Evolutionary conservation across 2,797 vertebrate species (phyloP), one percentile per base, ranked within the genome.

Genomic region (Xerus rutilus): DNA sequence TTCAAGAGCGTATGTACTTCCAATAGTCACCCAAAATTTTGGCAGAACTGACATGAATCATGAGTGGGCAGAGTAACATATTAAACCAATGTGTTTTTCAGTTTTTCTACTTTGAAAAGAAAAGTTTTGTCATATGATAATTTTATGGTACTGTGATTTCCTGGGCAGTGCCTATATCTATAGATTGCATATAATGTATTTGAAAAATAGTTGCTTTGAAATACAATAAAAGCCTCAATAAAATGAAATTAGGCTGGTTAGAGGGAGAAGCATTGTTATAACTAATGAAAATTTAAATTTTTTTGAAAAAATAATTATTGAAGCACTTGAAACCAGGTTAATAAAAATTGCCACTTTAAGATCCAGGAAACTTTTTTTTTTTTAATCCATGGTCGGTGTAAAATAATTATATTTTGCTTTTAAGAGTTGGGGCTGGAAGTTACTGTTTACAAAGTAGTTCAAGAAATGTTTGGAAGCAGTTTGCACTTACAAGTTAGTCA

Each of bases 81-180:
- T 62, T 57, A 57, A 57, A 57, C 54, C 54, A 57, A 57, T 57
- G 54, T 57, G 18, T 7, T 57, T 57, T 21, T 7, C 18, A 20
- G 54, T 57, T 57, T 57, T 62, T 62, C 23, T 25, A 62, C 25
- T 62, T 25, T 62, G 69, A 82, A 49, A 12, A 82, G 54, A 32
- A 89, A 54, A 28, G 10, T 14, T n/a, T 62, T 67, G 45, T 43
- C 45, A 12, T 69, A 52, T 35, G 43, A 30, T 14, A 69, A 39
- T 76, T 92, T 73, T 79, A 39, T 86, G 73, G 89, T 81, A 64
- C 59, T 78, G 43, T 88, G 49, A 74, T 73, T 79, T 96, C 59
- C 69, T 78, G 39, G 64, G 23, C 7, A 39, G 54, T 49, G 7
- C 35, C 11, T 65, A n/a, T 76, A 65, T 21, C 35, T 77, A 30